A percentile compares a stretch with the other conserved stretches of the same genome.
Evolutionary conservation across 2,888 invertebrate genomes (phyloP).

Genomic region (Sarcophaga subvicina): DNA sequence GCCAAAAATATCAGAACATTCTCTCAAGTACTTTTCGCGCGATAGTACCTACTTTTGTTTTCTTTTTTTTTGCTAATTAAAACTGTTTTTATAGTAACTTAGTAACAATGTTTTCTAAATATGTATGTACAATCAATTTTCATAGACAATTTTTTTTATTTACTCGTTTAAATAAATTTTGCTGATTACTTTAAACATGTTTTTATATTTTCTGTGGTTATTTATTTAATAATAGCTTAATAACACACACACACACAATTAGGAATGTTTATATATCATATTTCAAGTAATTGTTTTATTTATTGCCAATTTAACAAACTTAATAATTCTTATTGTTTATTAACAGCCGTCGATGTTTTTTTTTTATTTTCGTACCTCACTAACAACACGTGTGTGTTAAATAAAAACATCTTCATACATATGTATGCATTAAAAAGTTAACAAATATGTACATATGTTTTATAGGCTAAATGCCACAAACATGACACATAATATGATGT

Average conservation of each 20-base stretch:
- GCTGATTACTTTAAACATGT: no score
- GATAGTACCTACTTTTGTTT: neutral
- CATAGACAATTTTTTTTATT: no score
- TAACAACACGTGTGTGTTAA: no score
- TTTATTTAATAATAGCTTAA: no score
- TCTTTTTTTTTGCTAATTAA: neutral
- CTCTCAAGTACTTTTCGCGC: neutral
- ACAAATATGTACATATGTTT: no score
- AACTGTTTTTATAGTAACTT: conserved; percentile 4
- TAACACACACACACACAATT: no score
- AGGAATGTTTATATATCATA: neutral
- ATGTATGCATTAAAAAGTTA: no score
- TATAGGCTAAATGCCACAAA: no score
- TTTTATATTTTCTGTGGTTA: no score
- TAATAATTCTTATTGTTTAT: conserved; percentile 35
- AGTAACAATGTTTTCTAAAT: neutral
- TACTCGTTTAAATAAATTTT: no score
- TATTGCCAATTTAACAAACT: conserved; percentile 31
- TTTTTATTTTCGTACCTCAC: conserved; percentile 24
- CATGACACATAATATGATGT: no score
- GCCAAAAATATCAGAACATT: neutral
- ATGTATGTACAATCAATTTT: no score
- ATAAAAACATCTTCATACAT: neutral
- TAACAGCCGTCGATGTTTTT: neutral
- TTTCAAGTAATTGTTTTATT: conserved; percentile 41